Percentiles rank a stretch among this genome's conserved stretches.
phyloP scores from a whole-genome alignment of 23 tunicate genomes.

The Trididemnum clinides region DNA sequence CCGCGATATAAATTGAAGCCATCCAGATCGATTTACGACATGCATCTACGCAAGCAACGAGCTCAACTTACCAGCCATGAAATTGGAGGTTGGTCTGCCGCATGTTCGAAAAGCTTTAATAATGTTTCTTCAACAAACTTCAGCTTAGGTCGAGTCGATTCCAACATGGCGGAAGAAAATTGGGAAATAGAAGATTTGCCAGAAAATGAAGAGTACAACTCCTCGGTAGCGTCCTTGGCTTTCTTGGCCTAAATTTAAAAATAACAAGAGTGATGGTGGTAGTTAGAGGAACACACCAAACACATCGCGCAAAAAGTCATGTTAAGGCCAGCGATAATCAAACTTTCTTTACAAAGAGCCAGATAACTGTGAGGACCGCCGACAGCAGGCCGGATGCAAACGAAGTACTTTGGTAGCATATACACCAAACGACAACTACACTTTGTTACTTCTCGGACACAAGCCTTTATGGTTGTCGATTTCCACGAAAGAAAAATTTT shows the following conservation, averaged over 20 bases:
- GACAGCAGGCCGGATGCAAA: too few relatives aligned
- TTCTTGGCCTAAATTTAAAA: conserved; percentile 19
- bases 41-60: too few relatives aligned
- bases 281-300: background rate
- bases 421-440: too few relatives aligned
- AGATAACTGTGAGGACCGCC: too few relatives aligned
- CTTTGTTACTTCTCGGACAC: too few relatives aligned
- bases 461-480: too few relatives aligned
- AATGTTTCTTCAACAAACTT: conserved; percentile 44
- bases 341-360: too few relatives aligned
- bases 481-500: too few relatives aligned
- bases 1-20: too few relatives aligned
- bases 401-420: too few relatives aligned
- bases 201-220: conserved; percentile 39
- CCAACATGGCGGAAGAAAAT: conserved; percentile 30
- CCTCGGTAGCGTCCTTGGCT: conserved; percentile 61
- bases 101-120: conserved; percentile 9
- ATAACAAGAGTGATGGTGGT: background rate
- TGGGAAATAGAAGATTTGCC: conserved; percentile 46
- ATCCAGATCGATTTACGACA: background rate
- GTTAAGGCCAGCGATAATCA: background rate
- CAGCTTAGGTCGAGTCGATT: conserved; percentile 45
- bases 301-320: background rate
- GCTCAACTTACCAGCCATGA: conserved; percentile 67
- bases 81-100: conserved; percentile 46